These are phyloP conservation scores for Pelusios castaneus DNA, from an alignment of 2,113 vertebrate genomes.

Conservation along the genomic window DNA sequence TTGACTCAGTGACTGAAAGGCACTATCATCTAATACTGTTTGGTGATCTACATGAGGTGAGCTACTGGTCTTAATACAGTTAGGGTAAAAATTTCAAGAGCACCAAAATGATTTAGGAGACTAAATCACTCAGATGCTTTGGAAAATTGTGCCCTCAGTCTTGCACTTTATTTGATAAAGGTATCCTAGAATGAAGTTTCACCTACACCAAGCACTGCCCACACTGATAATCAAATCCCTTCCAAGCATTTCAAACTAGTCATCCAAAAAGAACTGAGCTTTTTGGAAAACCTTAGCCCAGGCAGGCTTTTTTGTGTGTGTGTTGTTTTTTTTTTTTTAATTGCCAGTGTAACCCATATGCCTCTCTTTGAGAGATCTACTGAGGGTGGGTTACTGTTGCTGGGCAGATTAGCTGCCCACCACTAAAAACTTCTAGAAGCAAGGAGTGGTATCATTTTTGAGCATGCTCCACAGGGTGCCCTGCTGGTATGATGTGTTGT, in stretches of 20 bases:
- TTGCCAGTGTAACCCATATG: too few relatives aligned
- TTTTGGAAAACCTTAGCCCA: neutral
- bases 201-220: accelerated
- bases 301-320: accelerated
- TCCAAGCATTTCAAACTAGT: neutral
- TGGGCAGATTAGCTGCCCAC: too few relatives aligned
- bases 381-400: too few relatives aligned
- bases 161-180: neutral
- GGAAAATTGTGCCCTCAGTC: neutral
- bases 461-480: too few relatives aligned
- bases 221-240: accelerated
- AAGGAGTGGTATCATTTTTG: too few relatives aligned
- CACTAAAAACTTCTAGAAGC: too few relatives aligned
- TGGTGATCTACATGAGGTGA: neutral
- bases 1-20: neutral
- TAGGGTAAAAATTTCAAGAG: neutral
- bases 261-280: accelerated
- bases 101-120: neutral
- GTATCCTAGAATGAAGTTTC: neutral
- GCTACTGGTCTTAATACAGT: neutral
- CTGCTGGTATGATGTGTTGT: too few relatives aligned
- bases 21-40: neutral
- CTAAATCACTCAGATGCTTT: too few relatives aligned
- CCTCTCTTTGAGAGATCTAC: too few relatives aligned
- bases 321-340: neutral